These are phyloP conservation scores for Recurvirostra avosetta DNA, from an alignment of 2,113 vertebrate species.

Conservation along the genomic window DNA sequence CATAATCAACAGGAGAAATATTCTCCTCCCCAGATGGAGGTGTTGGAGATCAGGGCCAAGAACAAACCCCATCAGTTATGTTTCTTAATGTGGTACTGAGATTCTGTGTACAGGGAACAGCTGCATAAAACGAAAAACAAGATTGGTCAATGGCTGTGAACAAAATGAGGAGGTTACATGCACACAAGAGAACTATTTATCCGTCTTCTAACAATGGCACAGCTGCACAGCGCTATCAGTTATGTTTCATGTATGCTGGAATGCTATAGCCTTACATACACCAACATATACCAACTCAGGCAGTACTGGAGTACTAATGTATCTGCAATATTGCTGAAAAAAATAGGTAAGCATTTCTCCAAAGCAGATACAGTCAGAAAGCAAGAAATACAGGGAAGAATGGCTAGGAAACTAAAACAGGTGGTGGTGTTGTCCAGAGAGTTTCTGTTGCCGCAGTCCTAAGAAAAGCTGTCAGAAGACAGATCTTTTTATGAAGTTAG, in stretches of 20 bases:
- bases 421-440: not conserved
- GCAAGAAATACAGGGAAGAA: not conserved
- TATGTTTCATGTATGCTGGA: not conserved
- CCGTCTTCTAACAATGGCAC: not conserved
- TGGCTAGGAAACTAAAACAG: not conserved
- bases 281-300: not conserved
- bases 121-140: conserved; percentile 25
- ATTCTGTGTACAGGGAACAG: not conserved
- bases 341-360: not conserved
- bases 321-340: not conserved
- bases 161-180: not conserved
- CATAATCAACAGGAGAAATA: not conserved
- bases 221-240: conserved; percentile 1
- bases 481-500: conserved; percentile 9
- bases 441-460: not conserved
- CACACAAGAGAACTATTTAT: conserved; percentile 23
- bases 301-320: not conserved
- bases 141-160: not conserved
- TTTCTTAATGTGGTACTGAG: not conserved
- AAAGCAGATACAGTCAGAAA: not conserved
- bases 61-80: not conserved
- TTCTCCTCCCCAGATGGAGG: not conserved
- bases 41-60: not conserved
- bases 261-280: not conserved
- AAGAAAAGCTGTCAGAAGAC: conserved; percentile 26